Percentiles rank a stretch among this genome's conserved stretches.
Evolutionary conservation across 2,888 invertebrate genomes (phyloP).

Genomic region (Axea sp.): DNA sequence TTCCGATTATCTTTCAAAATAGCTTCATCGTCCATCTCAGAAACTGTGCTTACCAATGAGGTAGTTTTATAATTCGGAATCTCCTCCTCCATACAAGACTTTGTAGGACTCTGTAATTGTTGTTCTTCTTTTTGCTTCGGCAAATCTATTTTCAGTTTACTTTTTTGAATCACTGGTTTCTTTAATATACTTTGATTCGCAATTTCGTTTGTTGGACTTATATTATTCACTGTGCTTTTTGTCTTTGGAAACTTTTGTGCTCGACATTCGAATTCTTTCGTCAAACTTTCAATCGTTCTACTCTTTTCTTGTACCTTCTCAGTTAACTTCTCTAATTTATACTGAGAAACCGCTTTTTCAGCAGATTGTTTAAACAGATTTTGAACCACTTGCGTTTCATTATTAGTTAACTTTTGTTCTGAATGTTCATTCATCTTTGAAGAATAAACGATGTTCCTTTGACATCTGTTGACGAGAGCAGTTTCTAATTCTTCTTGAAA

Average conservation of each 20-base stretch:
- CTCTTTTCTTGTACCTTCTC: conserved; percentile 31
- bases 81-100: not conserved
- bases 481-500: conserved; percentile 70
- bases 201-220: not conserved
- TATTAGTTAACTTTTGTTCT: conserved; percentile 1
- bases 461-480: conserved; percentile 58
- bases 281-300: conserved; percentile 10
- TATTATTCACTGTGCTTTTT: not conserved
- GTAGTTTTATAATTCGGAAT: not conserved
- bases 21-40: conserved; percentile 32
- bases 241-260: conserved; percentile 1
- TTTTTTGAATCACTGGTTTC: not conserved
- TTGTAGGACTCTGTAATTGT: not conserved
- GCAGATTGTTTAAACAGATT: not conserved
- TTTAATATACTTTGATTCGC: not conserved
- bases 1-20: conserved; percentile 72
- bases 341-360: conserved; percentile 25
- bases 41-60: not conserved
- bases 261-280: conserved; percentile 28
- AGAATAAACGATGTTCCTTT: conserved; percentile 47
- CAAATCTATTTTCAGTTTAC: conserved; percentile 1
- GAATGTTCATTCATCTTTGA: conserved; percentile 29
- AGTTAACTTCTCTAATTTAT: conserved; percentile 26
- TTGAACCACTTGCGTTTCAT: conserved; percentile 1
- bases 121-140: not conserved